Percentiles rank a stretch among this genome's conserved stretches.
These are phyloP conservation scores for Loris lydekkerianus DNA, from an alignment of 2,797 vertebrate genomes.

Conservation along the genomic window DNA sequence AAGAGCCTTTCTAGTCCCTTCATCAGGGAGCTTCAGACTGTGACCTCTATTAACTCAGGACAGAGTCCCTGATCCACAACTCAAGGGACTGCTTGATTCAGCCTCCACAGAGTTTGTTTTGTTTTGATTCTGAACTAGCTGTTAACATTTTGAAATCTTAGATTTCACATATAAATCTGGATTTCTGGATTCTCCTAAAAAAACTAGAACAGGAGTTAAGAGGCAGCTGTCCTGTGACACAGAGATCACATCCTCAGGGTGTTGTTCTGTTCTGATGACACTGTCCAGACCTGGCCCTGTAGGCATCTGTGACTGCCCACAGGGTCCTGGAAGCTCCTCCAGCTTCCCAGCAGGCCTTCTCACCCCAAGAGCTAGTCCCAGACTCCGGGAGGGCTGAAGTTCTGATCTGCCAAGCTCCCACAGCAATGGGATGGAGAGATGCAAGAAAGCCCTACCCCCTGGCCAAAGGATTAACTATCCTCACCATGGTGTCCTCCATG, in stretches of 20 bases:
- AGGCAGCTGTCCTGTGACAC: background rate
- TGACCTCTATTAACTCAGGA: background rate
- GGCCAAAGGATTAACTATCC: background rate
- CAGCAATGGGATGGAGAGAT: background rate
- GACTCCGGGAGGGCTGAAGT: background rate
- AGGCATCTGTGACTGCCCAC: background rate
- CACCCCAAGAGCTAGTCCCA: background rate
- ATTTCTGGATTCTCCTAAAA: background rate
- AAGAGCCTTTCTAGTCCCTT: background rate
- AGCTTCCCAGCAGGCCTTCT: background rate
- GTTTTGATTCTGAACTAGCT: background rate
- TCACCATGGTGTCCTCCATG: background rate
- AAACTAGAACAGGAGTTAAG: background rate
- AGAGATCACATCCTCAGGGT: background rate
- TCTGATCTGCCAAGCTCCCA: background rate
- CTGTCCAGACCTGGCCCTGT: background rate
- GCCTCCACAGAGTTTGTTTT: background rate
- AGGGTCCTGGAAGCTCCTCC: background rate
- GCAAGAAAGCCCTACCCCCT: background rate
- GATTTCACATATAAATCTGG: background rate
- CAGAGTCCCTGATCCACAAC: background rate
- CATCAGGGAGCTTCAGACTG: background rate
- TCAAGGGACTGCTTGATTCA: background rate
- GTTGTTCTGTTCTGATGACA: background rate
- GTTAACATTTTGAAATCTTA: background rate